Base-by-base conservation (phyloP, 2,113 vertebrate species). In the Crotalus tigris region DNA sequence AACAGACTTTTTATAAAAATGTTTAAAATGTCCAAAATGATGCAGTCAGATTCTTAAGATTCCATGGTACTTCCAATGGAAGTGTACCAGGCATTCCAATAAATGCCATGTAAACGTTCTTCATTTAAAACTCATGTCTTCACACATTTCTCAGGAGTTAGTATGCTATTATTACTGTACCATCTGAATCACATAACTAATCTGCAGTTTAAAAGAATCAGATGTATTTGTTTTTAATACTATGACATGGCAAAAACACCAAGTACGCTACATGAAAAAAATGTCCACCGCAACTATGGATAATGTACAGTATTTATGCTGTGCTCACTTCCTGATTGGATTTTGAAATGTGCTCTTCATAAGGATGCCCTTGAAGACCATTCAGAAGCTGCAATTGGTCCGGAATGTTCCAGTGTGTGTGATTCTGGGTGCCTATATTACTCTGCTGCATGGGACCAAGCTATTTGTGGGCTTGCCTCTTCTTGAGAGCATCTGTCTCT, bases 21-120 rank as follows among this genome's bases (percentile, higher is more conserved):
- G n/a, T 87, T 94, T 93, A 94, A 94, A 44, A 87, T 90, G 92
- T 92, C 93, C 95, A 95, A 93, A 53, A 95, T 95, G 90, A 93
- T 94, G 92, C 95, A 96, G 94, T 85, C 93, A 87, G 61, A 88
- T 93, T 96, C 94, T 95, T 93, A 92, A 91, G 92, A 93, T 93
- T 87, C 93, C 93, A 93, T 91, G 91, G 13, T 17, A 9, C n/a
- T 19, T 39, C 64, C 17, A 23, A 23, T 87, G 58, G 46, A 46
- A 15, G 24, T 87, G 61, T 64, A 85, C 85, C 85, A 39, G 3
- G 9, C 8, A 54, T 5, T 64, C 69, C 51, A 92, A 92, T 39
- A 93, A 95, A 90, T 11, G 88, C 3, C 81, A 64, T 64, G 44
- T 93, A 5, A 59, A 33, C 89, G 88, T 88, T 92, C 91, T 88